Conservation (phyloP, 2,888 invertebrate genomes). For the Amphipoea lucens region DNA sequence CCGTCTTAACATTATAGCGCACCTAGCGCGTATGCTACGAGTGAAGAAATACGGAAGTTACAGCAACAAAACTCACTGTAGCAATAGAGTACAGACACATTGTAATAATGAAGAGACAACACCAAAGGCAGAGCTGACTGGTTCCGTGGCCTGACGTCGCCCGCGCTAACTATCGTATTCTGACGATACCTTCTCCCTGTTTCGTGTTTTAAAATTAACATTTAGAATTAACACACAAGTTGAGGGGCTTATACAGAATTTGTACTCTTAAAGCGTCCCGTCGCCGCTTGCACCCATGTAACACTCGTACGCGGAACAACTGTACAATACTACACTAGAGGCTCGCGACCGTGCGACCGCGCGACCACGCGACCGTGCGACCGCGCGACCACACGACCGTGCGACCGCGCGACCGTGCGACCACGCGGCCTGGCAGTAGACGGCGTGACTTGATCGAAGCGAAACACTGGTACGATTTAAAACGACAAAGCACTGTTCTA, state of each 20-base stretch:
- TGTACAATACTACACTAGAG: slow-evolving; percentile 60
- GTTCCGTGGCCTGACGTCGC: slow-evolving; percentile 78
- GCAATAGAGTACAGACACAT: slow-evolving; percentile 85
- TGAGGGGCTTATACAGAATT: slow-evolving; percentile 92
- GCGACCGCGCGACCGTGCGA: slow-evolving; percentile 15
- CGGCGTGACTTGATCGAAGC: slow-evolving; percentile 77
- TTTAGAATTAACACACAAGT: slow-evolving; percentile 88
- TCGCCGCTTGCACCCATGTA: slow-evolving; percentile 79
- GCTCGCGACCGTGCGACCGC: slow-evolving; percentile 31
- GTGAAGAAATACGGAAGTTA: slow-evolving; percentile 79
- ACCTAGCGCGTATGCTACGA: slow-evolving; percentile 66
- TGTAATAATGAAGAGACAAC: slow-evolving; percentile 86
- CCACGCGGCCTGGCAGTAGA: slow-evolving; percentile 54
- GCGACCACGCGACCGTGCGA: slow-evolving; percentile 8
- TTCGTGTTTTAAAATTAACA: slow-evolving; percentile 85
- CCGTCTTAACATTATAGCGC: slow-evolving; percentile 58
- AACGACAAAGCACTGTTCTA: slow-evolving; percentile 77
- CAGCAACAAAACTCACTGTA: slow-evolving; percentile 87
- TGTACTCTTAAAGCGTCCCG: slow-evolving; percentile 92
- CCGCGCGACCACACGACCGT: slow-evolving; percentile 20
- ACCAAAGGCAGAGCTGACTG: slow-evolving; percentile 87
- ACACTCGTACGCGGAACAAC: slow-evolving; percentile 67
- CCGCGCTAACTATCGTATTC: slow-evolving; percentile 78
- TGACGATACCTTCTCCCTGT: slow-evolving; percentile 83
- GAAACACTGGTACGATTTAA: slow-evolving; percentile 80